These are phyloP conservation scores for Sebastes itinus DNA, from an alignment of 2,797 vertebrate genomes.

Conservation along the genomic window DNA sequence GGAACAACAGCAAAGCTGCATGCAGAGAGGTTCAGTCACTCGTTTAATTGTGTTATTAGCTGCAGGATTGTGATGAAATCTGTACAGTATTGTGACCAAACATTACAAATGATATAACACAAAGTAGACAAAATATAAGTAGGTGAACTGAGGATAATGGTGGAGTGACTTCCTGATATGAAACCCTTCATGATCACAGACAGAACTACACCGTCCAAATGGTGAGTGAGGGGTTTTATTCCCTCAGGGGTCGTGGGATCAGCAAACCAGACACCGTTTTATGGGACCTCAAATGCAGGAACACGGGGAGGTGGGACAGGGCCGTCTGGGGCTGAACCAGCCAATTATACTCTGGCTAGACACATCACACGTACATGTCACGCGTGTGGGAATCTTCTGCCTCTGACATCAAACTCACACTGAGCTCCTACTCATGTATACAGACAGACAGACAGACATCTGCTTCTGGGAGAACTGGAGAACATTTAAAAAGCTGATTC, in stretches of 20 bases:
- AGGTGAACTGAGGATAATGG: background rate
- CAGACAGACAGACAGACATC: background rate
- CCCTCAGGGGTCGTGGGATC: slow-evolving; percentile 74
- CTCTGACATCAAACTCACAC: slow-evolving; percentile 11
- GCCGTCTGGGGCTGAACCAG: slow-evolving; percentile 72
- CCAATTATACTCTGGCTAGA: slow-evolving; percentile 83
- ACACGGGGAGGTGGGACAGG: slow-evolving; percentile 64
- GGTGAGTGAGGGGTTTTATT: slow-evolving; percentile 64
- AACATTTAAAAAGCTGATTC: background rate
- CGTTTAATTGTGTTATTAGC: background rate
- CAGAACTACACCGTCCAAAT: slow-evolving; percentile 46
- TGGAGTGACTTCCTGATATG: background rate
- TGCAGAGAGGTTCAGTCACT: background rate
- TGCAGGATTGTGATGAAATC: background rate
- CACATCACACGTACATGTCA: slow-evolving; percentile 57
- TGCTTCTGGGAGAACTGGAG: background rate
- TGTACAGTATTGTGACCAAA: background rate
- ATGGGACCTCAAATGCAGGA: slow-evolving; percentile 65
- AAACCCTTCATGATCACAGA: slow-evolving; percentile 46
- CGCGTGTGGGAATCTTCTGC: slow-evolving; percentile 57
- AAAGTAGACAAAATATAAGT: background rate
- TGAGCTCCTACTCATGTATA: slow-evolving; percentile 4
- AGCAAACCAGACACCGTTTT: slow-evolving; percentile 79
- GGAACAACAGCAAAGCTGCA: slow-evolving; percentile 5
- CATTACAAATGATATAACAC: background rate